Conservation (phyloP, 2,113 vertebrate genomes). For the Pseudopodoces humilis region DNA sequence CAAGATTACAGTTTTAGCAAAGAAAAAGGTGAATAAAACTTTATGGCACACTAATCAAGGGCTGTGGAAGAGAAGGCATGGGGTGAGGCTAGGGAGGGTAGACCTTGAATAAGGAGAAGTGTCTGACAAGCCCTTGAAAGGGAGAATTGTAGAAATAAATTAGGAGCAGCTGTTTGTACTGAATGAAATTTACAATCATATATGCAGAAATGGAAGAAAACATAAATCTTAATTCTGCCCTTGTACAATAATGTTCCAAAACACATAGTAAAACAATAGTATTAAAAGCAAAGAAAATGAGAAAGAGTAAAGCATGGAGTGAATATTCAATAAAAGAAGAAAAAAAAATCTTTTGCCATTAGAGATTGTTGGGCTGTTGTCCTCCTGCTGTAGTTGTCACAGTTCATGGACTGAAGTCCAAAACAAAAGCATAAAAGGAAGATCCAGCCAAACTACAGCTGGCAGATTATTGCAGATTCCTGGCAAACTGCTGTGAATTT, state of each 20-base stretch:
- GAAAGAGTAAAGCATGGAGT: neutral
- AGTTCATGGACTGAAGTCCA: conserved; percentile 18
- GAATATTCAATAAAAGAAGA: neutral
- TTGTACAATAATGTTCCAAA: neutral
- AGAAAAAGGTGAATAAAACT: neutral
- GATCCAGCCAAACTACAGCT: conserved; percentile 33
- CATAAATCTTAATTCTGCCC: neutral
- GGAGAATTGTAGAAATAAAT: neutral
- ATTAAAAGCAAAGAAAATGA: neutral
- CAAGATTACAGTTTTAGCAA: neutral
- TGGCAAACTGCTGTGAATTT: conserved; percentile 33
- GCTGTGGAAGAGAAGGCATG: neutral
- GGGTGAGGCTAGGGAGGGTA: fast-evolving
- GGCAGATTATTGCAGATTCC: neutral
- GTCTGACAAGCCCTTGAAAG: neutral
- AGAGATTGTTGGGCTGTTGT: neutral
- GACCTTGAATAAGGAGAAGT: neutral
- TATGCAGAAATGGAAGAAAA: neutral
- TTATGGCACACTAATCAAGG: neutral
- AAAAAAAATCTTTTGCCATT: neutral
- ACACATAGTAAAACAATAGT: neutral
- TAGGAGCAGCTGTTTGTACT: neutral
- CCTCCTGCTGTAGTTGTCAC: neutral
- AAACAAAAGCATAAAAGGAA: conserved; percentile 24
- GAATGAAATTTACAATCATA: neutral